A percentile compares a stretch with the other conserved stretches of the same genome.
These are phyloP conservation scores for Nasalis larvatus DNA, from an alignment of 2,113 vertebrate species.

Conservation along the genomic window DNA sequence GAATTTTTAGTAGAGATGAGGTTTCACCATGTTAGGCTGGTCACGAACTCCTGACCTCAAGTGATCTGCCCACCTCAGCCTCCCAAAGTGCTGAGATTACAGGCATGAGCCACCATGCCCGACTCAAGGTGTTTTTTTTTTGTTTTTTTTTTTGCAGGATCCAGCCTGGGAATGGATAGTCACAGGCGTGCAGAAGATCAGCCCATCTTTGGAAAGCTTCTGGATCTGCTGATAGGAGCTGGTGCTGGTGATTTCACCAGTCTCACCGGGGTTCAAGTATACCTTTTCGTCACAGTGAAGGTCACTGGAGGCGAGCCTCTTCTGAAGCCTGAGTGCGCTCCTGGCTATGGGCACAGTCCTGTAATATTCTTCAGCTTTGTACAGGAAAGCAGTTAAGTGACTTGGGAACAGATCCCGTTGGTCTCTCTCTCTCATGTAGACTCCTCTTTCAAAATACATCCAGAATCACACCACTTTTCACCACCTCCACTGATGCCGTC, in stretches of 20 bases:
- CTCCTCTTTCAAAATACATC: neutral
- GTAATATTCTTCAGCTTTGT: neutral
- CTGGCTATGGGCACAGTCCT: neutral
- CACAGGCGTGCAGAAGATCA: neutral
- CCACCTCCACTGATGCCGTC: neutral
- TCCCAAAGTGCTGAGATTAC: too few species aligned
- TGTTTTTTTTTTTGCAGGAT: too few species aligned
- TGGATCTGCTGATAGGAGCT: neutral
- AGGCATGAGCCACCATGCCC: accelerated
- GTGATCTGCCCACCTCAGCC: too few species aligned
- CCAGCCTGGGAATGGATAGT: neutral
- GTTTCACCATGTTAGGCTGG: too few species aligned
- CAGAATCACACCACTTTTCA: neutral
- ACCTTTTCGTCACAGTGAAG: neutral
- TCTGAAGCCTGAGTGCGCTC: neutral
- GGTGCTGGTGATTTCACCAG: neutral
- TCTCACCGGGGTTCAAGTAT: neutral
- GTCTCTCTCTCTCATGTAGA: neutral
- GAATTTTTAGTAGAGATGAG: too few species aligned
- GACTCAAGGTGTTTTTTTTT: neutral
- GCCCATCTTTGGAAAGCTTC: neutral
- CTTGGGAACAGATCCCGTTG: neutral
- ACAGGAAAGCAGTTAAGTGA: neutral
- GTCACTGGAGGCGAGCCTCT: neutral
- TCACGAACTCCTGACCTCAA: too few species aligned